phyloP scores from a whole-genome alignment of 64 coral and sea anemone genomes.

The Anthopleura sola region DNA sequence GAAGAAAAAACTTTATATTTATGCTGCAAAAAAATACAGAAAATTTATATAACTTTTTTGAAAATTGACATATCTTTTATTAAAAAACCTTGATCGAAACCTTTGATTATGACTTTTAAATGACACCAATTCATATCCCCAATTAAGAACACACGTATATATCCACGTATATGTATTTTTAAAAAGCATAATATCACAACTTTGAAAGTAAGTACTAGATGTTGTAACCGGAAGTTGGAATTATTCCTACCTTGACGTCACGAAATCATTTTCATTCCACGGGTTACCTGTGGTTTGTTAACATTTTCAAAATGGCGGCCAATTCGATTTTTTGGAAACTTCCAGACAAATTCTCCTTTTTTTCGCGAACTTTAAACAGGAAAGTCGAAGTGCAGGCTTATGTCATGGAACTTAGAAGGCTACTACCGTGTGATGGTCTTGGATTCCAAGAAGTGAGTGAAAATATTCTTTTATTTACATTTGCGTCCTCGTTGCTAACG shows the following conservation, averaged over 20 bases:
- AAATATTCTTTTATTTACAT: not conserved
- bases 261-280: too few relatives aligned
- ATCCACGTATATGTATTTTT: too few relatives aligned
- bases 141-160: too few relatives aligned
- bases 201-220: too few relatives aligned
- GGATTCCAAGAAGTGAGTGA: conserved; percentile 59
- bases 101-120: too few relatives aligned
- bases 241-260: conserved; percentile 26
- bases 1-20: too few relatives aligned
- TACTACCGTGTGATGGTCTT: conserved; percentile 51
- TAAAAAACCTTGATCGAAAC: too few relatives aligned
- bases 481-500: conserved; percentile 20
- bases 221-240: not conserved
- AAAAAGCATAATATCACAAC: too few relatives aligned
- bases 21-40: too few relatives aligned
- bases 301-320: conserved; percentile 77
- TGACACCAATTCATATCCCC: too few relatives aligned
- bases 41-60: too few relatives aligned
- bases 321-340: conserved; percentile 94
- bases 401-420: conserved; percentile 79
- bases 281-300: conserved; percentile 26
- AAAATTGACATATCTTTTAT: too few relatives aligned
- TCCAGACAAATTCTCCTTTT: conserved; percentile 73
- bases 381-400: conserved; percentile 63
- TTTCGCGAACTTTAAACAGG: conserved; percentile 62